Conservation (phyloP, 2,888 invertebrate genomes). For the Cantharis rufa region DNA sequence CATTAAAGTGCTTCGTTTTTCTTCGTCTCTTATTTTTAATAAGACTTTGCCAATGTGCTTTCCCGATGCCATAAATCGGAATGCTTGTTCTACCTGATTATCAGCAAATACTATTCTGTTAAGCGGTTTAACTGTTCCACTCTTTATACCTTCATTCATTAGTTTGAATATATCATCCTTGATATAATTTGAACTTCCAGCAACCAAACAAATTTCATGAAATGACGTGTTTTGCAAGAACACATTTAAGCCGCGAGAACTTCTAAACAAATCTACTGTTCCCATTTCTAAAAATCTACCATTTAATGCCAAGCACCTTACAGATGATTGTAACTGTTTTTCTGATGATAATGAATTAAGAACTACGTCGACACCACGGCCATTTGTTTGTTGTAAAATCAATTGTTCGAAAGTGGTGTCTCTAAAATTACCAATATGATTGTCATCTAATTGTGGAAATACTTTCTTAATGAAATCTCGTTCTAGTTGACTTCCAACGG, state of each 20-base stretch:
- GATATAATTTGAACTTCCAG: conserved; percentile 72
- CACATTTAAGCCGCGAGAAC: conserved; percentile 90
- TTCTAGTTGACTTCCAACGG: conserved; percentile 87
- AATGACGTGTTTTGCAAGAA: conserved; percentile 95
- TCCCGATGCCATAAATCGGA: conserved; percentile 94
- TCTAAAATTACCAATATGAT: conserved; percentile 88
- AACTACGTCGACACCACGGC: conserved; percentile 91
- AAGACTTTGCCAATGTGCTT: conserved; percentile 98
- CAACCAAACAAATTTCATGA: conserved; percentile 96
- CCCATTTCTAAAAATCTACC: conserved; percentile 98
- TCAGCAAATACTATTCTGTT: conserved; percentile 84
- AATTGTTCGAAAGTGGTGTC: conserved; percentile 91
- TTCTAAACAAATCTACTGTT: conserved; percentile 93
- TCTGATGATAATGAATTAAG: conserved; percentile 97
- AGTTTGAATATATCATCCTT: conserved; percentile 77
- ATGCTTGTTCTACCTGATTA: conserved; percentile 89
- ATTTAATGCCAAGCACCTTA: conserved; percentile 88
- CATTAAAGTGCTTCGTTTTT: conserved; percentile 57
- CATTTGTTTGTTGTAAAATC: conserved; percentile 80
- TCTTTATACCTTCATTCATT: conserved; percentile 81
- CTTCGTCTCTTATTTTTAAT: conserved; percentile 86
- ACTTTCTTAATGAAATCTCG: conserved; percentile 82
- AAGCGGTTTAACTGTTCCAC: conserved; percentile 87
- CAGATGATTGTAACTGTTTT: conserved; percentile 91
- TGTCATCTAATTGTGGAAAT: conserved; percentile 82